Evolutionary conservation across 2,113 vertebrate genomes (phyloP).

Genomic region (Garra rufa): DNA sequence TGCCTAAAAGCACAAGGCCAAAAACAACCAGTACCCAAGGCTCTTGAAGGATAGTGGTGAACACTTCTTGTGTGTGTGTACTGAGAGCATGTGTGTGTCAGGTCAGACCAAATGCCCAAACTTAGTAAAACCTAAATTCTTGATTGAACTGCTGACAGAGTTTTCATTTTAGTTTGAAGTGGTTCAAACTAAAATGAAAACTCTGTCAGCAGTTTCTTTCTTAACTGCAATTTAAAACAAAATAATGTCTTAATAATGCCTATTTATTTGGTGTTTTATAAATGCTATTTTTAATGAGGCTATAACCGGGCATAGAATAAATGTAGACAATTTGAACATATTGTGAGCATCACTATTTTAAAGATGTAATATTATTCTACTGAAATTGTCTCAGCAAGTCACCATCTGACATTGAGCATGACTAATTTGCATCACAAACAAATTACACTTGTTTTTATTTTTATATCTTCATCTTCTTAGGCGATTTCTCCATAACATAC

Average conservation of each 20-base stretch:
- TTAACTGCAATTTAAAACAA: too few species aligned
- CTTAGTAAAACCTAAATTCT: background rate
- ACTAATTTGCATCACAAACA: background rate
- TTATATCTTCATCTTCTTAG: slow-evolving; percentile 1
- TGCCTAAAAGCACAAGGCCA: slow-evolving; percentile 11
- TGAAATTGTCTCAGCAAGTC: background rate
- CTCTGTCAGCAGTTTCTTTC: too few species aligned
- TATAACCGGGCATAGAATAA: too few species aligned
- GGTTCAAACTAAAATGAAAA: too few species aligned
- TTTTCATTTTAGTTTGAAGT: background rate
- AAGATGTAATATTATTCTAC: background rate
- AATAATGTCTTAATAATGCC: too few species aligned
- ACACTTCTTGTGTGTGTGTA: background rate
- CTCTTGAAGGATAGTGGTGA: background rate
- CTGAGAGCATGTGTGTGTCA: background rate
- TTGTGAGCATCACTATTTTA: background rate
- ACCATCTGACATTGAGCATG: background rate
- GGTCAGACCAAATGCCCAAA: background rate
- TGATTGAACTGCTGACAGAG: background rate
- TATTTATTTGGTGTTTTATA: background rate
- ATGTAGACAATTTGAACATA: background rate
- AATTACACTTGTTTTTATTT: background rate
- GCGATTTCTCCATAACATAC: background rate
- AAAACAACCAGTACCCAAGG: slow-evolving; percentile 3
- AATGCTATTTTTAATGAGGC: background rate